Conservation (phyloP, 2,888 invertebrate species). For the Hybos culiciformis region DNA sequence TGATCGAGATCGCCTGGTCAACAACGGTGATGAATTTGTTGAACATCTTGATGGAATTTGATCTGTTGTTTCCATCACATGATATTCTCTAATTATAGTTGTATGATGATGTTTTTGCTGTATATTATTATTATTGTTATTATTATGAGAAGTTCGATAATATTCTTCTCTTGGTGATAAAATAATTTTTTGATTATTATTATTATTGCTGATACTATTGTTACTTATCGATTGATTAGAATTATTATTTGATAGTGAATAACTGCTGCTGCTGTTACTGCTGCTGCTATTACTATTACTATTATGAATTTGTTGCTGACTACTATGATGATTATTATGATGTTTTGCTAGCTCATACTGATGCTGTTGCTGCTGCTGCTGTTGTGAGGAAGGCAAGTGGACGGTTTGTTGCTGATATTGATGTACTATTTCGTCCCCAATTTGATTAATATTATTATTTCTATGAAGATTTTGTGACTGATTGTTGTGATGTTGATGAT, state of each 20-base stretch:
- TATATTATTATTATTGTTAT: neutral
- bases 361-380: slow-evolving; percentile 17
- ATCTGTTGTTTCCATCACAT: neutral
- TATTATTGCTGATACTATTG: too few relatives aligned
- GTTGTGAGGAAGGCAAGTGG: too few relatives aligned
- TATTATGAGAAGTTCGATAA: slow-evolving; percentile 13
- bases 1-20: neutral
- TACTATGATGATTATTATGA: neutral
- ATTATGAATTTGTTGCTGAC: neutral
- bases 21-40: neutral
- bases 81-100: neutral
- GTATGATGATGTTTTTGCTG: neutral
- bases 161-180: slow-evolving; percentile 30
- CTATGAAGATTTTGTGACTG: slow-evolving; percentile 27
- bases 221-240: neutral
- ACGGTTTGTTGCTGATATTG: slow-evolving; percentile 26
- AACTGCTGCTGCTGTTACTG: slow-evolving; percentile 16
- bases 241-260: slow-evolving; percentile 4
- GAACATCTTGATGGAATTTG: too few relatives aligned
- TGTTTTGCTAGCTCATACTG: slow-evolving; percentile 12
- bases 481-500: slow-evolving; percentile 20
- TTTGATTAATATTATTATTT: too few relatives aligned
- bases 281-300: too few relatives aligned
- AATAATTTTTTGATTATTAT: slow-evolving; percentile 24
- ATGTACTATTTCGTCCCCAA: slow-evolving; percentile 31